Base-by-base conservation (phyloP, 2,888 invertebrate species). In the Pristionchus maxplancki region DNA sequence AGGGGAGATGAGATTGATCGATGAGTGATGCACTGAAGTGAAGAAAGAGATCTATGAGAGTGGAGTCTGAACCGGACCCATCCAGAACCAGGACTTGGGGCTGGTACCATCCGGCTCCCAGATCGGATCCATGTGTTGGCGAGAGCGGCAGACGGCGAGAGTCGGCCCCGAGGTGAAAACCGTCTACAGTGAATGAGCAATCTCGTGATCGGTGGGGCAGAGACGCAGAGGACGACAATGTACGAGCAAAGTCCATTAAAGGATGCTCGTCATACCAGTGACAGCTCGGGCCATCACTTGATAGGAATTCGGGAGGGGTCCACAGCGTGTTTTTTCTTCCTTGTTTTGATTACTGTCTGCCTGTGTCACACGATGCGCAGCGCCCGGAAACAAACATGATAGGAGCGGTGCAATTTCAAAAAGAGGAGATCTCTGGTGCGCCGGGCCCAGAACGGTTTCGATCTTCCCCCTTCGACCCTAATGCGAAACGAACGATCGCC, bases 151-250 rank as follows among this genome's bases (percentile, higher is more conserved):
- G 71, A 40, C 20, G 17, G 24, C 24, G 24, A 74, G 71, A 74
- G 71, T 74, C 24, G 24, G 17, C 15, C 34, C 15, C 37, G 67
- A 13, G 67, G 31, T 6, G 67, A 37, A 8, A 74, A 74, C 34
- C 71, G 17, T 64, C 40, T 40, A 74, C 71, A 20, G 37, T 24
- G 40, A 8, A 74, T 20, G 71, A 37, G 17, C 71, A 74, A 20
- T 17, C 71, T 74, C 71, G 71, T 74, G 71, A 74, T 37, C 40
- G 4, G 20, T 0, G 24, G 71, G 71, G 71, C 40, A 74, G 71
- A 74, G 71, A 74, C 71, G 71, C 71, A 74, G 71, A 40, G 71
- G 71, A 40, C 64, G 40, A 1, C 71, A 34, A 31, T 28, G 64
- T 11, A 31, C 64, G 64, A 64, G 1, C 64, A 64, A 28, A 71